phyloP scores from a whole-genome alignment of 2,113 vertebrate species.

The Cynoglossus semilaevis region DNA sequence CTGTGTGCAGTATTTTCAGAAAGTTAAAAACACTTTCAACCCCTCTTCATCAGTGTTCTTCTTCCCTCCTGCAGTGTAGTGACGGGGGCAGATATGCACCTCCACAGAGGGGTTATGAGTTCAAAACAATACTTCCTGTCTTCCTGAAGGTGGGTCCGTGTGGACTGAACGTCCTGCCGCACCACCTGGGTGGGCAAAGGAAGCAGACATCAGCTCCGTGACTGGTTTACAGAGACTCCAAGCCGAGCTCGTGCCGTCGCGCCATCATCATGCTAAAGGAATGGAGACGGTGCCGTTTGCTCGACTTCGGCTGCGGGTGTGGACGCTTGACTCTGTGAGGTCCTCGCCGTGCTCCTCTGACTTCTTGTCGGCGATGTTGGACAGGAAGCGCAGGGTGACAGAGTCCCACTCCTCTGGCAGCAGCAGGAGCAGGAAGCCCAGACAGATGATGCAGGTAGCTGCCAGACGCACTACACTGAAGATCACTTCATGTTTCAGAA shows the following conservation, averaged over 20 bases:
- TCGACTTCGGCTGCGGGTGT: conserved; percentile 88
- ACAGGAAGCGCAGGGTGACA: conserved; percentile 90
- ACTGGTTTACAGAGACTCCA: background rate
- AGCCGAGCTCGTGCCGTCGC: background rate
- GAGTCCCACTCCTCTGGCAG: conserved; percentile 98
- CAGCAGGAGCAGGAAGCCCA: conserved; percentile 93
- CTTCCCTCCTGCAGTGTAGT: conserved; percentile 21
- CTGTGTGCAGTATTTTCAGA: conserved; percentile 45
- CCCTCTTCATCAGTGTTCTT: conserved; percentile 35
- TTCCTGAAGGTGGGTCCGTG: conserved; percentile 20
- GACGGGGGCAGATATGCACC: conserved; percentile 18
- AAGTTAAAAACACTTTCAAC: conserved; percentile 58
- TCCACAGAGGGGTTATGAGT: conserved; percentile 32
- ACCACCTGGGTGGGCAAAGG: conserved; percentile 13
- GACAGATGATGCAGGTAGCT: conserved; percentile 93
- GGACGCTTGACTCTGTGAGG: conserved; percentile 82
- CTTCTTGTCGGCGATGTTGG: conserved; percentile 93
- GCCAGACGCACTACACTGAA: conserved; percentile 94
- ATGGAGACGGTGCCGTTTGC: conserved; percentile 92
- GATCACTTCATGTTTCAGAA: conserved; percentile 95
- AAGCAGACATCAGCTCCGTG: conserved; percentile 11
- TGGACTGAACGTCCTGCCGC: conserved; percentile 16
- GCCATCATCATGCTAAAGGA: conserved; percentile 84
- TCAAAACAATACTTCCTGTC: conserved; percentile 26
- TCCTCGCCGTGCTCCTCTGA: conserved; percentile 88